These are phyloP conservation scores for Melipona bicolor DNA, from an alignment of 2,888 invertebrate genomes.

Conservation along the genomic window DNA sequence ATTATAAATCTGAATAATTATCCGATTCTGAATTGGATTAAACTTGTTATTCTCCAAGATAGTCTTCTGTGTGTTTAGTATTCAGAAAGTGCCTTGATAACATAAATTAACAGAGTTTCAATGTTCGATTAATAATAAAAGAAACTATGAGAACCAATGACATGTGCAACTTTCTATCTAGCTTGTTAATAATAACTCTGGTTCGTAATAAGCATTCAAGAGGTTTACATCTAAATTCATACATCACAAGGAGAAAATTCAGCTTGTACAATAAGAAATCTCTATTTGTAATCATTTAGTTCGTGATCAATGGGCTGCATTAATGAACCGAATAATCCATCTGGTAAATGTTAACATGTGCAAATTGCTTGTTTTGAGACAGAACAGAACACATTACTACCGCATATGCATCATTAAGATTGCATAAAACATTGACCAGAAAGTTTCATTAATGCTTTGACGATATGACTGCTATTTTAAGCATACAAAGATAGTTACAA, in stretches of 20 bases:
- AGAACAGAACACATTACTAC: neutral
- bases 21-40: too few species aligned
- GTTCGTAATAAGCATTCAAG: neutral
- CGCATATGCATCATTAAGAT: neutral
- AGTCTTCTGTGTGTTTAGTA: too few species aligned
- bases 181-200: neutral
- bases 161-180: neutral
- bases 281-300: neutral
- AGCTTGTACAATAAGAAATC: neutral
- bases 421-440: neutral
- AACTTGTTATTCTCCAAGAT: too few species aligned
- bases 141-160: neutral
- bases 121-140: neutral
- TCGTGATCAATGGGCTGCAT: neutral
- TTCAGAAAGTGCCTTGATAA: too few species aligned
- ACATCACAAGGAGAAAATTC: neutral
- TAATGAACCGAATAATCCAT: neutral
- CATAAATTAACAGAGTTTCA: too few species aligned
- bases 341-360: conserved; percentile 1
- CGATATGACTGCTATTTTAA: neutral
- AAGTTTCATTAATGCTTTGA: neutral
- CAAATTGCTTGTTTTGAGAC: conserved; percentile 1
- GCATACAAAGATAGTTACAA: neutral
- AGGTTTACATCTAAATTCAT: neutral
- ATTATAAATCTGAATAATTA: too few species aligned